phyloP scores from a whole-genome alignment of 2,888 invertebrate species.

The Mantis religiosa region DNA sequence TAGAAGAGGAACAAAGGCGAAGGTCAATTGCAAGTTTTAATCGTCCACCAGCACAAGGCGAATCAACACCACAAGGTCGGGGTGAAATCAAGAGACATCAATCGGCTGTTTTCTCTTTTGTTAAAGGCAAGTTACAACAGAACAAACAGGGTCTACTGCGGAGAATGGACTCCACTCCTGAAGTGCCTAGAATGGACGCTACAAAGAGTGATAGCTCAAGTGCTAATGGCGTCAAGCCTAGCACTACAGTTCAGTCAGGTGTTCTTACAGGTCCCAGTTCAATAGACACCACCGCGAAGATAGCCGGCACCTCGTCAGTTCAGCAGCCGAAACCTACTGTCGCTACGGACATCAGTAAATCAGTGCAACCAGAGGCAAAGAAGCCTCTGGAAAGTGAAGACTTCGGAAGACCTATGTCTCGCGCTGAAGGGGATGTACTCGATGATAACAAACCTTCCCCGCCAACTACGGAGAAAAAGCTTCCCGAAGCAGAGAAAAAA shows the following conservation, averaged over 20 bases:
- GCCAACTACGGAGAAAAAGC: neutral
- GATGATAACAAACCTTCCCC: neutral
- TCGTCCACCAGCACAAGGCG: neutral
- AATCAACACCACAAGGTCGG: neutral
- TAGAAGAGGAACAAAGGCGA: neutral
- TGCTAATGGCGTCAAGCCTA: neutral
- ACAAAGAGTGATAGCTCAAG: neutral
- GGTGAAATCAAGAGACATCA: neutral
- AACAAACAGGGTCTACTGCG: neutral
- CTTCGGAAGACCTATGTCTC: neutral
- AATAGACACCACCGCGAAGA: neutral
- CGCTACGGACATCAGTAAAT: neutral
- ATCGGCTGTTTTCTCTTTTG: neutral
- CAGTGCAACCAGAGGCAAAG: neutral
- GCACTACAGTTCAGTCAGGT: neutral
- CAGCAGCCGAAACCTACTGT: neutral
- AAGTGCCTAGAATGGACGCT: neutral
- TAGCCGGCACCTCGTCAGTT: neutral
- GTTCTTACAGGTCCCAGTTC: neutral
- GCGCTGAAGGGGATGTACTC: neutral
- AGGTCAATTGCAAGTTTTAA: neutral
- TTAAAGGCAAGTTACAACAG: neutral
- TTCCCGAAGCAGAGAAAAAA: neutral
- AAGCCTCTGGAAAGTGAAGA: neutral
- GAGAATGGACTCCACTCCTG: neutral